A percentile compares a stretch with the other conserved stretches of the same genome.
Conservation (phyloP, 2,113 vertebrate genomes). For the Mustela lutreola region DNA sequence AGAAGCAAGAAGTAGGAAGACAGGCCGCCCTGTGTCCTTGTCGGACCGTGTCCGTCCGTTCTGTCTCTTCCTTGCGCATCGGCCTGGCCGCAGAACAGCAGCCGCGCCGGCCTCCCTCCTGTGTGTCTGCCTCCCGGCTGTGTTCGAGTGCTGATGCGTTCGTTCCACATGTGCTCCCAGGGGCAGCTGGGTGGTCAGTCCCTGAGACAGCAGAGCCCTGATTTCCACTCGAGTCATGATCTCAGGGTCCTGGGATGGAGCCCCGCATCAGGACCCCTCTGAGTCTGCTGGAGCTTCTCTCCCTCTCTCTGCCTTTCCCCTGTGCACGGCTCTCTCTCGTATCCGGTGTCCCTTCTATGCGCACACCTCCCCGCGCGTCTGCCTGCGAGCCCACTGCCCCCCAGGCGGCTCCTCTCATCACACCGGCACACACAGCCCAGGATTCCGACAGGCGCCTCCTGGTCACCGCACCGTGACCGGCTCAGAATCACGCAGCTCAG, state of each 20-base stretch:
- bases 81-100: fast-evolving
- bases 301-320: neutral
- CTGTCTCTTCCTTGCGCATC: neutral
- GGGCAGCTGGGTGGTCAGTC: neutral
- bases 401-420: neutral
- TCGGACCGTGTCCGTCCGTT: fast-evolving
- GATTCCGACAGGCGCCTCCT: fast-evolving
- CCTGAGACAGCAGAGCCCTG: no score
- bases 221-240: neutral
- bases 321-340: neutral
- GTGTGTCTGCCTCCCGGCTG: fast-evolving
- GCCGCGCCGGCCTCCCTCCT: neutral
- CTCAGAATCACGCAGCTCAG: fast-evolving
- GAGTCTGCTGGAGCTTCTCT: neutral
- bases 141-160: neutral
- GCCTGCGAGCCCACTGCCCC: neutral
- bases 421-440: fast-evolving
- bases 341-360: fast-evolving
- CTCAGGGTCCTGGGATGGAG: no score
- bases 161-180: neutral
- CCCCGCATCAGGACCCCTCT: no score
- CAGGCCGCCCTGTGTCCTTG: neutral
- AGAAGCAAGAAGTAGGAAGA: neutral
- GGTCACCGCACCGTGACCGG: fast-evolving
- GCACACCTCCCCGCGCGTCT: fast-evolving